Evolutionary conservation across 2,113 vertebrate genomes (phyloP).

Genomic region (Scortum barcoo): DNA sequence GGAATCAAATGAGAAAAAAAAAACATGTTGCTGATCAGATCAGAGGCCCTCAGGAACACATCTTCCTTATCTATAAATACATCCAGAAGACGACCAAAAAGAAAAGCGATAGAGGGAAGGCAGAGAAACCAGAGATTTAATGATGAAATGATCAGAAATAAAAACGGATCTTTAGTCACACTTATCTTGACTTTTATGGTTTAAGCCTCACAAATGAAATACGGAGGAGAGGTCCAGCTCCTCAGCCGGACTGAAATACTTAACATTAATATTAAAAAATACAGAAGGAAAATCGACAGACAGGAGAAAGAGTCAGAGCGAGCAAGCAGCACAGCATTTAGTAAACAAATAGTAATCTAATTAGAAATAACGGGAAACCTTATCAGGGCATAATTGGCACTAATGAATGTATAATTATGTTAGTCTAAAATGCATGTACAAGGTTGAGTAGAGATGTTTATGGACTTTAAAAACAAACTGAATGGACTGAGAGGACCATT

Average conservation of each 20-base stretch:
- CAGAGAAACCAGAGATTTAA: background rate
- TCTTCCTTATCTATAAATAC: constrained; percentile 26
- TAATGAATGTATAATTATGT: constrained; percentile 55
- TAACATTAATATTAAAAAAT: constrained; percentile 12
- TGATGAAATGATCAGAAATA: constrained; percentile 60
- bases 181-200: constrained; percentile 29
- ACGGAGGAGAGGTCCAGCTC: background rate
- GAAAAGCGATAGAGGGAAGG: background rate
- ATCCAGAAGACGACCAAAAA: constrained; percentile 13
- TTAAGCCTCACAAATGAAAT: constrained; percentile 7
- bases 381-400: constrained; percentile 49
- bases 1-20: background rate
- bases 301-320: constrained; percentile 10
- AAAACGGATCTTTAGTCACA: constrained; percentile 26
- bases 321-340: background rate
- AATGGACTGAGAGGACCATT: background rate
- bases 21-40: constrained; percentile 10
- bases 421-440: constrained; percentile 34
- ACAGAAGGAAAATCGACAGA: background rate
- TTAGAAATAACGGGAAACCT: constrained; percentile 35
- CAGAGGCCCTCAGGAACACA: background rate
- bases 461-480: background rate
- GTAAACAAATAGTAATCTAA: constrained; percentile 47
- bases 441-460: constrained; percentile 15
- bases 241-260: constrained; percentile 20